A percentile compares a stretch with the other conserved stretches of the same genome.
phyloP scores from a whole-genome alignment of 2,113 vertebrate species.

The Chaetodon trifascialis region DNA sequence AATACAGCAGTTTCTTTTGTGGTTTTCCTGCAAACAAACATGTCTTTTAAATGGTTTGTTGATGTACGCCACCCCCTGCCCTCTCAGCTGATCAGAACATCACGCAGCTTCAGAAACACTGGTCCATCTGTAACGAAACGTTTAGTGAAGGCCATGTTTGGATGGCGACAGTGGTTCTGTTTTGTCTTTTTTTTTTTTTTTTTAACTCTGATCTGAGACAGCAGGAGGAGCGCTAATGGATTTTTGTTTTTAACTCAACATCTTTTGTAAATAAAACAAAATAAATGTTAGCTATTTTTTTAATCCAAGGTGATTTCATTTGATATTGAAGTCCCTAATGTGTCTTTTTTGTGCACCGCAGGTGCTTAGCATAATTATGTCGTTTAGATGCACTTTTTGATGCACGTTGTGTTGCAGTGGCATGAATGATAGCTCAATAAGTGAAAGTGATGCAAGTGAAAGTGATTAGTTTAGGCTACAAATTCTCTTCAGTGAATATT shows the following conservation, averaged over 20 bases:
- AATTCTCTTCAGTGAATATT: conserved; percentile 41
- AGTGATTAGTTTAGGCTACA: conserved; percentile 12
- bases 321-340: conserved; percentile 21
- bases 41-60: conserved; percentile 53
- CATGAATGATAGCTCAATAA: conserved; percentile 3
- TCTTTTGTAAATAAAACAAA: conserved; percentile 61
- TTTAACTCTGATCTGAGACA: conserved; percentile 17
- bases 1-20: conserved; percentile 18
- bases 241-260: conserved; percentile 26
- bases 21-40: conserved; percentile 20
- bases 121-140: conserved; percentile 26
- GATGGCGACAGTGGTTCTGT: conserved; percentile 33
- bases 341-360: not conserved
- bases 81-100: conserved; percentile 39
- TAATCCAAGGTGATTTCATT: conserved; percentile 46
- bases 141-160: conserved; percentile 45
- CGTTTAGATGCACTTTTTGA: conserved; percentile 29
- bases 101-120: conserved; percentile 14
- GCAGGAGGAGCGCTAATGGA: conserved; percentile 20
- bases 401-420: conserved; percentile 5
- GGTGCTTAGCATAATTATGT: conserved; percentile 5
- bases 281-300: conserved; percentile 67
- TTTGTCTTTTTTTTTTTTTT: conserved; percentile 19
- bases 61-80: not conserved
- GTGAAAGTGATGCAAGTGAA: conserved; percentile 25